Base-by-base conservation (phyloP, 2,888 invertebrate genomes). In the Drosophila buzzatii region DNA sequence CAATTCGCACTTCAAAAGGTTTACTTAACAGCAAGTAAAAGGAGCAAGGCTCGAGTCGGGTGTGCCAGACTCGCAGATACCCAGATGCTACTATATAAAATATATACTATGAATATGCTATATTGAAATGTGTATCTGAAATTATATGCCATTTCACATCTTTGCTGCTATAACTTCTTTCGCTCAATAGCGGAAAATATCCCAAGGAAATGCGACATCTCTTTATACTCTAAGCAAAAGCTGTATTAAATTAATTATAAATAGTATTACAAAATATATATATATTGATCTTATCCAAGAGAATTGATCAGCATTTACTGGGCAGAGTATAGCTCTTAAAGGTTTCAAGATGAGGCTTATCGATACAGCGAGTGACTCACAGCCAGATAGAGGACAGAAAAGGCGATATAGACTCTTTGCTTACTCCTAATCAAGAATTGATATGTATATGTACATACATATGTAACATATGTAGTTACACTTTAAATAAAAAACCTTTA, bases 1-100 rank as follows among this genome's bases (percentile, higher is more conserved):
- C 60, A 64, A 63, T 55, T 56, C 23, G 27, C 59, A 44, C 49
- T 73, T 42, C 59, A 63, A 70, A 70, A 59, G 73, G 42, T 59
- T 58, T 7, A 2, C 42, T 45, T 47, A 52, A 52, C 67, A 18
- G 27, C 7, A 4, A 23, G 10, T 42, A 52, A 31, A 66, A 35
- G 18, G 20, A 51, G 51, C 35, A 51, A 14, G 33, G 14, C 51
- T 35, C 20, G 1, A 7, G 14, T 18, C 1, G 18, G 7, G 12
- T 18, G 5, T 33, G 33, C 7, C 12, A 8, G 51, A 20, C 14
- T 51, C 0, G 14, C 0, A 35, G 33, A 35, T 51, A 18, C 49
- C 12, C 7, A 12, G 12, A 3, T 2, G 8, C 31, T 31, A 31
- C 31, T 31, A 31, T 31, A 31, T 31, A 3, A 6, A 7, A 31